These are phyloP conservation scores for Centropus bengalensis DNA, from an alignment of 2,113 vertebrate species.

Conservation along the genomic window DNA sequence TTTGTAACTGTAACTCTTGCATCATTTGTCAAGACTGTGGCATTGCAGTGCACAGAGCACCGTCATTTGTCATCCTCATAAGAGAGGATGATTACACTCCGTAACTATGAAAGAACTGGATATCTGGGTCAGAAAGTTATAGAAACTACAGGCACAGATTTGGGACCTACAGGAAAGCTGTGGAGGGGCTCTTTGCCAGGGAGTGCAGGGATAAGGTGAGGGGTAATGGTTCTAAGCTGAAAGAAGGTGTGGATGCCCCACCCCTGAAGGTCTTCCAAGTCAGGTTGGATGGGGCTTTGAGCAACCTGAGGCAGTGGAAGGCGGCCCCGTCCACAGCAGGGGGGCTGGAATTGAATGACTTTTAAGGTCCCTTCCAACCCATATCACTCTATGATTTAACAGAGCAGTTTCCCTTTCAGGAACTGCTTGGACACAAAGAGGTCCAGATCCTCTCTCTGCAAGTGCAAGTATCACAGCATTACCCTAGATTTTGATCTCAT, in stretches of 20 bases:
- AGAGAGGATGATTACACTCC: not conserved
- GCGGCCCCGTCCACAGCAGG: too few species aligned
- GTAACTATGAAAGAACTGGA: not conserved
- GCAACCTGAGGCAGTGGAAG: too few species aligned
- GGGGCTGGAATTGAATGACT: too few species aligned
- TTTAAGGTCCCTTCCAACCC: too few species aligned
- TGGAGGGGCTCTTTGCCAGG: too few species aligned
- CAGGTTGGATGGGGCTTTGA: too few species aligned
- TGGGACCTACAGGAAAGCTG: too few species aligned
- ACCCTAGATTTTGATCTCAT: slow-evolving; percentile 97
- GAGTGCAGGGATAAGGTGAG: too few species aligned
- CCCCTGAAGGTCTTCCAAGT: too few species aligned
- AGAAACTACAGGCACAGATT: not conserved
- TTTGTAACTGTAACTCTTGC: not conserved
- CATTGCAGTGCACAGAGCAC: not conserved
- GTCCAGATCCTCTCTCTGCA: not conserved
- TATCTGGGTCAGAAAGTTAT: not conserved
- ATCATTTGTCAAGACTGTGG: not conserved
- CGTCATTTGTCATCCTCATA: not conserved
- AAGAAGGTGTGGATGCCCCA: too few species aligned
- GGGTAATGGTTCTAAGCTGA: too few species aligned
- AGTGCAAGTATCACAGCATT: slow-evolving; percentile 21
- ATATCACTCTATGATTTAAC: not conserved
- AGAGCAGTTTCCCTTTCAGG: not conserved
- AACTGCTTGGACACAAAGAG: not conserved